These are phyloP conservation scores for Mamestra brassicae DNA, from an alignment of 2,888 invertebrate genomes.

Conservation along the genomic window DNA sequence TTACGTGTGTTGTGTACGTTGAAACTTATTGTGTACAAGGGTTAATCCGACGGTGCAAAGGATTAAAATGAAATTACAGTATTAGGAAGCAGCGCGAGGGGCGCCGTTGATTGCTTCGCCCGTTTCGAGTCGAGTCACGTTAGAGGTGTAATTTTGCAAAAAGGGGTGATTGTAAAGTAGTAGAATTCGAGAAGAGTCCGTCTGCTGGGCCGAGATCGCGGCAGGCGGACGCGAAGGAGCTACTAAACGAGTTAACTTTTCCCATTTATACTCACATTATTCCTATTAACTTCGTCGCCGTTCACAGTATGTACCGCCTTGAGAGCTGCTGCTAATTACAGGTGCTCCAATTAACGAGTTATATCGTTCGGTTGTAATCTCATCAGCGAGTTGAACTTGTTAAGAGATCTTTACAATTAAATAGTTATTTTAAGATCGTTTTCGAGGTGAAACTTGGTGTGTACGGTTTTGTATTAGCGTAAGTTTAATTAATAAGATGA, in stretches of 20 bases:
- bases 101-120: conserved; percentile 64
- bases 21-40: conserved; percentile 62
- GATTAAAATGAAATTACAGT: conserved; percentile 75
- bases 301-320: conserved; percentile 82
- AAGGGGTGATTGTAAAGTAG: conserved; percentile 85
- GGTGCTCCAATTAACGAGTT: conserved; percentile 84
- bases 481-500: conserved; percentile 34
- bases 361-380: conserved; percentile 78
- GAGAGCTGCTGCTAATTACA: conserved; percentile 83
- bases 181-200: conserved; percentile 72
- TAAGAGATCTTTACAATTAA: conserved; percentile 68
- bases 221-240: conserved; percentile 76
- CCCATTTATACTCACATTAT: conserved; percentile 88
- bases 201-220: conserved; percentile 73
- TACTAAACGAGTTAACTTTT: conserved; percentile 87
- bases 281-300: conserved; percentile 85
- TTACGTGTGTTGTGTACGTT: conserved; percentile 55
- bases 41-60: conserved; percentile 70
- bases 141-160: conserved; percentile 83
- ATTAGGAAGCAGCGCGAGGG: conserved; percentile 67
- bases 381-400: conserved; percentile 72
- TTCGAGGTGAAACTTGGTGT: conserved; percentile 31
- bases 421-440: conserved; percentile 54
- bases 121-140: conserved; percentile 81
- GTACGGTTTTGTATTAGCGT: conserved; percentile 24